Evolutionary conservation across 2,888 invertebrate species (phyloP), one percentile per base, ranked within the genome.

Genomic region (Artemia sinica): DNA sequence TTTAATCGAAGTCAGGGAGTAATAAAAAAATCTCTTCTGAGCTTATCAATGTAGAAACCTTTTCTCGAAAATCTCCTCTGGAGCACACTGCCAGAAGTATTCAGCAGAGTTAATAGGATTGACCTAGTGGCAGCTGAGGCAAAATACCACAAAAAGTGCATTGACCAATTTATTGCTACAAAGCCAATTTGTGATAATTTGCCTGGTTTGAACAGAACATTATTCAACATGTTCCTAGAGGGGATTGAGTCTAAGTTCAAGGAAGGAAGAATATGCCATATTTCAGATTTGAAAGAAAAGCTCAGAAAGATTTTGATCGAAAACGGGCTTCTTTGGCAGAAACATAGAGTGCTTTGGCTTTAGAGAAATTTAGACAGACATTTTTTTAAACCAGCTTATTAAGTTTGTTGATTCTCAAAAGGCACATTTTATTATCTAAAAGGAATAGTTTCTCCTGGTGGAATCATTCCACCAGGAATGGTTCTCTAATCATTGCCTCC

Each of bases 121-220:
- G 58, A 58, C 58, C 58, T 58, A 58, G 14, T 58, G 14, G 58
- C 58, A 7, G 58, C 58, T 58, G 58, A 58, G 8, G 10, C 8
- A 8, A 58, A 58, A 18, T 58, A 58, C 8, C 8, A 58, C 58
- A 58, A 58, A 9, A 58, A 9, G 8, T 58, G 10, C 1, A 58
- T 58, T 58, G 58, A 58, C 58, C 0, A 58, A 58, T 58, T 58
- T 58, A 58, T 58, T n/a, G 58, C 58, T 8, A 58, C 58, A 58
- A 58, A 9, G 58, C 58, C 58, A 58, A 9, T 8, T 8, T 58
- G 58, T 58, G 58, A 9, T 18, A 9, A 9, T 58, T n/a, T 8
- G 58, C 8, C n/a, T 58, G 8, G 9, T 58, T n/a, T 58, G 58
- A 58, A 58, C 8, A 58, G 8, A 58, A 58, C 8, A 58, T 1